Percentiles rank a stretch among this genome's conserved stretches.
Evolutionary conservation across 2,888 invertebrate genomes (phyloP).

Genomic region (Drosophila colorata): DNA sequence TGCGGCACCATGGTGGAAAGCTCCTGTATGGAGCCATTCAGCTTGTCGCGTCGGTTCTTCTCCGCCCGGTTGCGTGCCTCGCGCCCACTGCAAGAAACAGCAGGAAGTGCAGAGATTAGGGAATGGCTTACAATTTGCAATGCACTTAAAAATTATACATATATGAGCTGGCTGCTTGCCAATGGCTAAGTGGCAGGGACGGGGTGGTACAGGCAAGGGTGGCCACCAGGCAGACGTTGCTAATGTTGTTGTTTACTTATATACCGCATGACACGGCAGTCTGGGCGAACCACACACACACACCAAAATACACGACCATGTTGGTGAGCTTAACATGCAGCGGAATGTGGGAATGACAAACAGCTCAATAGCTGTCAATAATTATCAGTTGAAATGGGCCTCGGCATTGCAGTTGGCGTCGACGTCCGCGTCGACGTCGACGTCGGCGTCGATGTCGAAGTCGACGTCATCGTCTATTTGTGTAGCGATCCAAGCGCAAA

Average conservation of each 20-base stretch:
- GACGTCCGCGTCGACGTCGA: conserved; percentile 3
- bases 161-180: no score
- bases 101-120: conserved; percentile 54
- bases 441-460: background rate
- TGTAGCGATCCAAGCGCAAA: conserved; percentile 12
- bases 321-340: conserved; percentile 7
- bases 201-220: background rate
- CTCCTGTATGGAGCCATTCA: conserved; percentile 93
- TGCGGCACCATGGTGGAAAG: conserved; percentile 93
- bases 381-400: conserved; percentile 57
- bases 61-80: conserved; percentile 95
- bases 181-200: background rate
- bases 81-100: conserved; percentile 87
- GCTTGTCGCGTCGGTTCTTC: conserved; percentile 94
- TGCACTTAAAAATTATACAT: conserved; percentile 23
- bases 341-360: conserved; percentile 36
- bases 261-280: conserved; percentile 25
- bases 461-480: conserved; percentile 2
- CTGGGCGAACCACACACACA: conserved; percentile 1
- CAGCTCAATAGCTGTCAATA: conserved; percentile 52
- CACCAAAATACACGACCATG: conserved; percentile 2
- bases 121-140: conserved; percentile 18
- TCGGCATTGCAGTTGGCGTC: conserved; percentile 27
- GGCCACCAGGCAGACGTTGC: background rate
- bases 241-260: conserved; percentile 37